Conservation (phyloP, 2,888 invertebrate genomes). For the Drosophila sordidula region DNA sequence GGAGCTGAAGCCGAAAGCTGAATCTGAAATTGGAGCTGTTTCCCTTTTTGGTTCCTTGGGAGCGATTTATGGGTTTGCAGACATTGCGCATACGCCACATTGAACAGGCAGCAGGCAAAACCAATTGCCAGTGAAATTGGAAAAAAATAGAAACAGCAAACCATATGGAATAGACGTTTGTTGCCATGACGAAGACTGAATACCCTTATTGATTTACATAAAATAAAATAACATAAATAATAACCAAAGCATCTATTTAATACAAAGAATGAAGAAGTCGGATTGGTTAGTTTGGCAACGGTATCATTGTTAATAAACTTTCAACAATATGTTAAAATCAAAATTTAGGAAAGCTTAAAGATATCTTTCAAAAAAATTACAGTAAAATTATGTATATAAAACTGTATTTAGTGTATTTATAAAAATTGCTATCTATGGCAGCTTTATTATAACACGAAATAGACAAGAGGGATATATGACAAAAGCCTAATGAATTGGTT, state of each 20-base stretch:
- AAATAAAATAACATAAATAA: too few species aligned
- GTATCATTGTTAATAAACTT: too few species aligned
- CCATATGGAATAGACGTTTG: not conserved
- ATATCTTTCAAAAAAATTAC: too few species aligned
- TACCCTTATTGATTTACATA: not conserved
- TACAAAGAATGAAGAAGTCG: not conserved
- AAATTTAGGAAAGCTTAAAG: too few species aligned
- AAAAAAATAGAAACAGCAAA: slow-evolving; percentile 23
- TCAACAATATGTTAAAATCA: too few species aligned
- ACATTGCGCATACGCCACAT: slow-evolving; percentile 75
- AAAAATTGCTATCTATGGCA: too few species aligned
- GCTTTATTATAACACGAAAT: too few species aligned
- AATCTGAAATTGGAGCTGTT: not conserved
- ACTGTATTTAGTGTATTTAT: too few species aligned
- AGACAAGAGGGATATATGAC: too few species aligned
- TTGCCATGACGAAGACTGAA: not conserved
- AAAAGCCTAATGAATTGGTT: too few species aligned
- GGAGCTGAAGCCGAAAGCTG: not conserved
- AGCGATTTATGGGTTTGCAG: slow-evolving; percentile 38
- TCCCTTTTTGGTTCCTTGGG: slow-evolving; percentile 6
- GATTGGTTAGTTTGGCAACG: too few species aligned
- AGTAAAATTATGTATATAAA: too few species aligned
- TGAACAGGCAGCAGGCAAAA: slow-evolving; percentile 49
- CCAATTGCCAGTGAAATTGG: slow-evolving; percentile 68
- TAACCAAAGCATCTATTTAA: not conserved